Conservation (phyloP, 2,113 vertebrate species). For the Noturus placidus region DNA sequence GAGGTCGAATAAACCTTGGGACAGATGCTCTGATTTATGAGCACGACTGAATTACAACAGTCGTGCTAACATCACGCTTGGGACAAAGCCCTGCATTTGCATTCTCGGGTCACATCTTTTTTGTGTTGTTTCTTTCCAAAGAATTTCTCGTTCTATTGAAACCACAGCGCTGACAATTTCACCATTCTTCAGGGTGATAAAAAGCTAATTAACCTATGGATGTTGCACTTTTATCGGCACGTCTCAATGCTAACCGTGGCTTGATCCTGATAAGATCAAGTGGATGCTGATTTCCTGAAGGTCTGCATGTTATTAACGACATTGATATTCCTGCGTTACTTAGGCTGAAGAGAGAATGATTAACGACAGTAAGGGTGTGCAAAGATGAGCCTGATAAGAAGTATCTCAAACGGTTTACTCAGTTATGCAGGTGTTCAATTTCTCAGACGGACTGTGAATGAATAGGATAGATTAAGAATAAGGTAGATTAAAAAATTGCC, state of each 20-base stretch:
- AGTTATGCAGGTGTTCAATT: background rate
- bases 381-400: conserved; percentile 33
- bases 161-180: conserved; percentile 70
- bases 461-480: background rate
- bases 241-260: conserved; percentile 63
- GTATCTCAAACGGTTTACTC: conserved; percentile 18
- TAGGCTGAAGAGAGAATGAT: conserved; percentile 30
- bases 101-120: conserved; percentile 63
- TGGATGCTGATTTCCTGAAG: conserved; percentile 46
- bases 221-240: conserved; percentile 72
- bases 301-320: conserved; percentile 36
- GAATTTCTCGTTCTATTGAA: conserved; percentile 61
- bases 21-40: conserved; percentile 63
- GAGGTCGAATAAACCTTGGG: conserved; percentile 70
- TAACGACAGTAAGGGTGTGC: conserved; percentile 30
- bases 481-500: background rate
- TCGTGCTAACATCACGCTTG: conserved; percentile 48
- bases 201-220: conserved; percentile 81
- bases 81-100: conserved; percentile 57
- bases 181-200: conserved; percentile 75
- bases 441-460: background rate
- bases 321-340: conserved; percentile 35
- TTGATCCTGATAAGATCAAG: conserved; percentile 74
- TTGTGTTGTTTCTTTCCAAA: conserved; percentile 67
- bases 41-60: conserved; percentile 56